Base-by-base conservation (phyloP, 1,140 invertebrate species). In the Aphidius gifuensis region DNA sequence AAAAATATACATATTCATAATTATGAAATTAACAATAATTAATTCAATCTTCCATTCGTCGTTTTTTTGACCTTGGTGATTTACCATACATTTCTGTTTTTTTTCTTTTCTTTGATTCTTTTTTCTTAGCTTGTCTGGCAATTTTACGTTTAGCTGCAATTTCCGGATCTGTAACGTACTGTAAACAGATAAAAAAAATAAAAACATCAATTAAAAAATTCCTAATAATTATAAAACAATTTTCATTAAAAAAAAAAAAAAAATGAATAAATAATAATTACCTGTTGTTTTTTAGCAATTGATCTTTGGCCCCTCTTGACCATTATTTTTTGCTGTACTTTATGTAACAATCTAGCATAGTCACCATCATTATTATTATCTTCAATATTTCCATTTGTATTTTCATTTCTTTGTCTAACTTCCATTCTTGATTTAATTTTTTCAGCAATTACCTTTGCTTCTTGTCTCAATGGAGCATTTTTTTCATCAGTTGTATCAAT, bases 131-230 rank as follows among this genome's bases (percentile, higher is more conserved):
- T 67, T 92, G 87, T 63, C 87, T 84, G 53, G 86, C 86, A 5
- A 92, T 85, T 80, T 91, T 92, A 72, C 87, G 86, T 72, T 89
- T 89, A 0, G 90, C 90, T 40, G 88, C 88, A 64, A 85, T 80
- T 69, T 91, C 89, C 38, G 92, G 91, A 80, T 92, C 85, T 1
- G 85, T 86, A 1, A 94, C 86, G 69, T 85, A 85, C 75, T 90
- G 82, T 6, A 82, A 77, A 16, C 40, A 6, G 47, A 40, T 76
- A 61, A 65, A 80, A 64, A 63, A 61, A 58, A 59, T 32, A 53
- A 32, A 51, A 50, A 16, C 62, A 49, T 56, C 44, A 46, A 48
- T 47, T 55, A 43, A 4, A 40, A 62, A 40, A 58, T 57, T 40
- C 45, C 62, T 49, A 62, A 48, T 42, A 65, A 60, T 57, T 54